phyloP scores from a whole-genome alignment of 1,140 invertebrate genomes.

The Plodia interpunctella region DNA sequence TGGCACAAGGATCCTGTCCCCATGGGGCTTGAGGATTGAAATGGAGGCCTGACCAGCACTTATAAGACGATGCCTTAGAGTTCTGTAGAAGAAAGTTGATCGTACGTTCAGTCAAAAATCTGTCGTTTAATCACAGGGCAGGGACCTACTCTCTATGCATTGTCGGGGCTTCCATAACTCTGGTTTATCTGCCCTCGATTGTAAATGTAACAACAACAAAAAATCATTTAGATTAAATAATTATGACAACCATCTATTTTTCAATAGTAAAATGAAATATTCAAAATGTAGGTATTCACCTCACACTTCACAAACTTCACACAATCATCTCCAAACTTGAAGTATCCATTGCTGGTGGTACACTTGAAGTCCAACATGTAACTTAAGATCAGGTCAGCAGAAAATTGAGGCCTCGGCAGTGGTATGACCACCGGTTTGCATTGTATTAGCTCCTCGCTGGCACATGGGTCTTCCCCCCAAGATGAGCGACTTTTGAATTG shows the following conservation, averaged over 20 bases:
- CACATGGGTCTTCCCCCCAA: background rate
- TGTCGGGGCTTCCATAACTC: too few species aligned
- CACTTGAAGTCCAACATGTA: background rate
- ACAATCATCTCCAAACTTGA: background rate
- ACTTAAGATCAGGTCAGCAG: background rate
- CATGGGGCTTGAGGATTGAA: background rate
- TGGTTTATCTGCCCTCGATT: too few species aligned
- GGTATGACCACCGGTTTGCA: background rate
- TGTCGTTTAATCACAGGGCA: too few species aligned
- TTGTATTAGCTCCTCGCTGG: background rate
- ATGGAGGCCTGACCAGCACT: background rate
- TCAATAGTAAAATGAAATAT: background rate
- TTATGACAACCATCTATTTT: too few species aligned
- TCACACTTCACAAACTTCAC: background rate
- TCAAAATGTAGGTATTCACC: background rate
- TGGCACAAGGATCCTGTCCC: background rate
- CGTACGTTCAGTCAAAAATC: too few species aligned
- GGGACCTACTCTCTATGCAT: too few species aligned
- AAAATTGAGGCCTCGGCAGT: background rate
- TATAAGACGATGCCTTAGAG: background rate
- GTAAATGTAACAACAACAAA: too few species aligned
- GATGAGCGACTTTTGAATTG: background rate
- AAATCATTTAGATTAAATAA: too few species aligned
- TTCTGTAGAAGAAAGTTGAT: background rate
- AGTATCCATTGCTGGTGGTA: background rate